These are phyloP conservation scores for Synergus itoensis DNA, from an alignment of 2,888 invertebrate species.

Conservation along the genomic window DNA sequence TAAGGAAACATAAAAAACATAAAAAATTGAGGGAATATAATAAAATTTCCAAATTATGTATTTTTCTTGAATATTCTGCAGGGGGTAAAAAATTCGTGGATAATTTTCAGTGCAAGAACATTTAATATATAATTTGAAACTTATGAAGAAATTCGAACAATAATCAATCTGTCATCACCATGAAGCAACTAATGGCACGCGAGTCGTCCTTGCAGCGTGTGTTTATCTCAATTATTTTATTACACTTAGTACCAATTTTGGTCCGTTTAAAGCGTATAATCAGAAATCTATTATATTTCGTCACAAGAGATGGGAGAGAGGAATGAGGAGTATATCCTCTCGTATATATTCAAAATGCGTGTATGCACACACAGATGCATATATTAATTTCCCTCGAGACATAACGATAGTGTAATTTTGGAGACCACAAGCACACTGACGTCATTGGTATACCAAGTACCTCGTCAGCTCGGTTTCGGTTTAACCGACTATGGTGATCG, in stretches of 20 bases:
- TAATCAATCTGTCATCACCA: constrained; percentile 7
- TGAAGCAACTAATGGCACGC: constrained; percentile 57
- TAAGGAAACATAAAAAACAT: too few species aligned
- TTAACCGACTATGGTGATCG: constrained; percentile 48
- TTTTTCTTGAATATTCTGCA: too few species aligned
- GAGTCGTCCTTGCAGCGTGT: constrained; percentile 65
- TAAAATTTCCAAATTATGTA: too few species aligned
- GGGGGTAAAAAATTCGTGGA: too few species aligned
- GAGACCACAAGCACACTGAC: constrained; percentile 68
- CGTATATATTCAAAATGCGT: neutral
- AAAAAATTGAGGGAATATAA: neutral
- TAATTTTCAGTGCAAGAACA: too few species aligned
- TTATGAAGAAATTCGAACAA: neutral
- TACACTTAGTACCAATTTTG: constrained; percentile 55
- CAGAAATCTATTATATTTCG: neutral
- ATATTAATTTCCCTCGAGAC: constrained; percentile 46
- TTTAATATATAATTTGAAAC: too few species aligned
- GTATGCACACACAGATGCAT: neutral
- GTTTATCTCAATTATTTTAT: constrained; percentile 76
- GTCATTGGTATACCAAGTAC: constrained; percentile 58
- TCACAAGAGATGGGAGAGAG: neutral
- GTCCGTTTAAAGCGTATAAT: neutral
- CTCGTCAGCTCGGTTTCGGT: constrained; percentile 37
- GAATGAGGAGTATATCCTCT: too few species aligned
- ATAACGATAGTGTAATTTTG: constrained; percentile 74